Conservation (phyloP, 2,797 vertebrate species). For the Meriones psammophilus region DNA sequence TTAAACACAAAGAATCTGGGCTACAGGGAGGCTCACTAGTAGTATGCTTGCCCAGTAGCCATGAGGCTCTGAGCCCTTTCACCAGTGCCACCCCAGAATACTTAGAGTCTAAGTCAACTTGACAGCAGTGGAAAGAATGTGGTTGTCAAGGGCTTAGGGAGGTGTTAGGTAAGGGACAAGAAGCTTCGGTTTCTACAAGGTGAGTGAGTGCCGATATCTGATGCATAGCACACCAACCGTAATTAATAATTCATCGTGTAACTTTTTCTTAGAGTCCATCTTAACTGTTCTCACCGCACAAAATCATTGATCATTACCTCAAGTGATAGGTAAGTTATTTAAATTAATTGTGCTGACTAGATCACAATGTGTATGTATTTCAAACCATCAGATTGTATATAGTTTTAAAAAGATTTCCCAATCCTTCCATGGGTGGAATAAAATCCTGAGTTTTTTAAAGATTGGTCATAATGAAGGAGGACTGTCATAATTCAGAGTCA, state of each 20-base stretch:
- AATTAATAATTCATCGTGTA: not conserved
- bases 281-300: constrained; percentile 34
- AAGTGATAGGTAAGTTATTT: not conserved
- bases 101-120: not conserved
- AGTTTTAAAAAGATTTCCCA: not conserved
- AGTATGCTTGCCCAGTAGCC: not conserved
- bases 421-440: constrained; percentile 25
- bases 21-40: not conserved
- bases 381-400: not conserved
- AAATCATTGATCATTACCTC: not conserved
- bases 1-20: not conserved
- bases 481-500: constrained; percentile 48
- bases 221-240: not conserved
- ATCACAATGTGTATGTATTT: not conserved
- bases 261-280: constrained; percentile 1
- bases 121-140: not conserved
- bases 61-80: not conserved
- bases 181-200: constrained; percentile 2
- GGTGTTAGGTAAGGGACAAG: not conserved
- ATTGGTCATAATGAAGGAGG: not conserved
- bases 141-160: not conserved
- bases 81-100: not conserved
- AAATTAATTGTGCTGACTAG: constrained; percentile 38
- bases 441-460: constrained; percentile 56
- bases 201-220: not conserved